Base-by-base conservation (phyloP, 1,140 invertebrate genomes). In the Neodiprion lecontei region DNA sequence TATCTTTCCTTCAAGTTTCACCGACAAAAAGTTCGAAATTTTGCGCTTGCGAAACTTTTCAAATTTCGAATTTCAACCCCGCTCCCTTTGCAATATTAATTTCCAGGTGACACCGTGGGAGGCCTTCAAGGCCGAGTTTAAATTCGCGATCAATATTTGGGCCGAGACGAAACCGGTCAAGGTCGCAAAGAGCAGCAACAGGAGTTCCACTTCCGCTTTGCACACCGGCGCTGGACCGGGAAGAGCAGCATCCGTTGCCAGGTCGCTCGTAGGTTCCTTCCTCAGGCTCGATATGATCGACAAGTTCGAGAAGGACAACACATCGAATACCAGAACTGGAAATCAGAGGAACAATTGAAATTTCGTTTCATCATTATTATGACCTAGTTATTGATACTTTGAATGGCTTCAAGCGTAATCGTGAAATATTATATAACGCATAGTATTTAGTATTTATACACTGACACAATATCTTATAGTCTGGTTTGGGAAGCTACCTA, bases 101-200 rank as follows among this genome's bases (percentile, higher is more conserved):
- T 81, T 84, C 7, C 80, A 94, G 92, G 89, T 94, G 77, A 90
- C 90, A 1, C 89, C 89, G 9, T 86, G 86, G 75, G 89, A 92
- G 79, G 92, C 92, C 5, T 84, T 94, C 23, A 87, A 90, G 77
- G 89, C 90, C 1, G 93, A 94, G 81, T 73, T 93, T 0, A 88
- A 86, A 72, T 94, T 94, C 78, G 89, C 91, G 0, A 75, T 93
- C 48, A 91, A 92, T 74, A 90, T 94, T 76, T 91, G 90, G 89
- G 87, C 89, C 49, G 88, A 88, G 12, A 91, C 90, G 40, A 94
- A 94, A 79, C 91, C 91, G 0, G 89, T 92, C 1, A 86, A 86
- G 80, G 82, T 84, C 8, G 67, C 79, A 28, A 84, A 84, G 73
- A 86, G 80, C 70, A 83, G 76, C 14, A 81, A 74, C 12, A 80